Evolutionary conservation across 2,888 invertebrate species (phyloP), one percentile per base, ranked within the genome.

Genomic region (Eupeodes luniger): DNA sequence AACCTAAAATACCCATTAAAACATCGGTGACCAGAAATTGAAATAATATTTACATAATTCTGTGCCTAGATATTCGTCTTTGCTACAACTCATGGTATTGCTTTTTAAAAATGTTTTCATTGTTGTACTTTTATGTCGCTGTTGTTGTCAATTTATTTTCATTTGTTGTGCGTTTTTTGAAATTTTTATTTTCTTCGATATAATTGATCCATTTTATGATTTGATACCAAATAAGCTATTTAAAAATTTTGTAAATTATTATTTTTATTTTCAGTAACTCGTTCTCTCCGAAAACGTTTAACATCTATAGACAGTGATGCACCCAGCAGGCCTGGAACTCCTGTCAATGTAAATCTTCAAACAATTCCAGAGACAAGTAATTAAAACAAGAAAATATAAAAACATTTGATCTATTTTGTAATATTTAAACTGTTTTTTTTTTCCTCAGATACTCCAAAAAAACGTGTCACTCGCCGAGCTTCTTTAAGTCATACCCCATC

Each of bases 231-330:
- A 3, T 3, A 27, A 27, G 27, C 27, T 27, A 27, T 1, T 27
- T 27, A 27, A 27, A 27, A 27, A 27, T 16, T 62, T 75, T 61
- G n/a, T 36, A 16, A 19, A 3, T 49, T 55, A 16, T 19, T n/a
- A 62, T 62, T 59, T 64, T 9, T 64, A 64, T 44, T 64, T 64
- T 16, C 34, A 91, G 91, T 91, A 2, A 91, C 91, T 62, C 91
- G 91, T n/a, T 91, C 91, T 10, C 89, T 91, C 6, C 89, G 91
- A 0, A 91, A 91, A 72, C 90, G 91, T 27, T 53, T 91, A 40
- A 77, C 90, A n/a, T 91, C 91, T 11, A 57, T 81, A 3, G 91
- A 91, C 62, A 89, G 90, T 51, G 91, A 90, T 40, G 89, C 55
- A 11, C 61, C 88, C 34, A 91, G 90, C 78, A 83, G 91, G 51